Evolutionary conservation across 1,140 invertebrate species (phyloP), one percentile per base, ranked within the genome.

Genomic region (Drosophila pandora): DNA sequence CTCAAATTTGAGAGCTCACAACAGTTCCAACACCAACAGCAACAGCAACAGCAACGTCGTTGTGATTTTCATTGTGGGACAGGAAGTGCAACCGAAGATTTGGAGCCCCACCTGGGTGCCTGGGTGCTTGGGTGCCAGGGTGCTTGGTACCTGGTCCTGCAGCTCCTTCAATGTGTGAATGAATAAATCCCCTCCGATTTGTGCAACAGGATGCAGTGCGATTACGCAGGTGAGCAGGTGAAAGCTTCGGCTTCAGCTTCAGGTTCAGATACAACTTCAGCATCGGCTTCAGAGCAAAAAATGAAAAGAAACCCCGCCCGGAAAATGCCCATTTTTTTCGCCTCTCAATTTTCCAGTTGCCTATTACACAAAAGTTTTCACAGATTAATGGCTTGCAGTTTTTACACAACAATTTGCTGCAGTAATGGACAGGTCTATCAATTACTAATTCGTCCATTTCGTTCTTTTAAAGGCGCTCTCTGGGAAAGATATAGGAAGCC

Each of bases 61-160:
- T 41, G 32, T 32, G 54, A 59, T 67, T 67, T 47, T 37, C 48
- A 72, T 49, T 55, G 68, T 62, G 28, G 37, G 57, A 50, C 68
- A 37, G 70, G 58, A 73, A 73, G 53, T 55, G 43, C 69, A 22
- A 39, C 13, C 54, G 32, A 74, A 74, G 70, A 64, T 65, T 74
- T 64, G 70, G 4, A 21, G n/a, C 41, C 17, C 41, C 41, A 7
- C 41, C 41, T 17, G 41, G 30, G 5, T 32, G 30, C 6, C 30
- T 32, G 30, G 30, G 8, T 2, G 50, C 37, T 1, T 17, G 17
- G 17, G 17, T 32, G 30, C 6, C 30, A 5, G 30, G 30, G 8
- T 2, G 50, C 37, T 1, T 17, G 17, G 17, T 17, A 17, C 17
- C 17, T 17, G 17, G 17, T 0, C 17, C 17, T 17, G 17, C 17